Conservation (phyloP, 2,888 invertebrate genomes). For the Euplexia lucipara region DNA sequence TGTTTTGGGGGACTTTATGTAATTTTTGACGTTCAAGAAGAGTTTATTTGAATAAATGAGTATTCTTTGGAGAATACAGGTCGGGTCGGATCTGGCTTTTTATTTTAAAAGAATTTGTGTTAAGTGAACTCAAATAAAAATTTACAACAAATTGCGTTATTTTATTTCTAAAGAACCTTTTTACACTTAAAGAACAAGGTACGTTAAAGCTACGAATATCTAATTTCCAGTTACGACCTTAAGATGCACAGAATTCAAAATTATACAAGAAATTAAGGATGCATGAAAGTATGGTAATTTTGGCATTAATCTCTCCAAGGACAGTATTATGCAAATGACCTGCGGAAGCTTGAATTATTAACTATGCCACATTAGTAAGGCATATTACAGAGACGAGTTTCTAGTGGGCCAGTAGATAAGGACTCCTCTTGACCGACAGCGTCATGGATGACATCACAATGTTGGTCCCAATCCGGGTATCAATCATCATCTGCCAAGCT, state of each 20-base stretch:
- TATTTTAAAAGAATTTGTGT: constrained; percentile 1
- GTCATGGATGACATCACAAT: too few relatives aligned
- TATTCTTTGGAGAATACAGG: too few relatives aligned
- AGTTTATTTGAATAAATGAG: too few relatives aligned
- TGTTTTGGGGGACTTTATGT: too few relatives aligned
- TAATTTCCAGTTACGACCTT: constrained; percentile 29
- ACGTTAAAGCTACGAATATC: constrained; percentile 13
- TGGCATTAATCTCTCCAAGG: constrained; percentile 30
- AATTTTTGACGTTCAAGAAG: too few relatives aligned
- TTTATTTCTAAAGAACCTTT: constrained; percentile 20
- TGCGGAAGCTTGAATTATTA: constrained; percentile 28
- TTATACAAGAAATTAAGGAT: constrained; percentile 60
- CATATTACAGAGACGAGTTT: not conserved
- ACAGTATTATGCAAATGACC: constrained; percentile 47
- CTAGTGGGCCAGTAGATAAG: too few relatives aligned
- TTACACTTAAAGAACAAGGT: not conserved
- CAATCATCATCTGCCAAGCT: too few relatives aligned
- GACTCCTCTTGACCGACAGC: too few relatives aligned
- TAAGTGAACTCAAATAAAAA: constrained; percentile 18
- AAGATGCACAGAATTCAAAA: constrained; percentile 39
- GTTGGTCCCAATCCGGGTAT: too few relatives aligned
- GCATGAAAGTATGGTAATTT: constrained; percentile 64
- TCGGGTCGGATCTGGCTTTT: too few relatives aligned
- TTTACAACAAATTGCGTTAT: constrained; percentile 29
- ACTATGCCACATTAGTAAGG: constrained; percentile 13